Evolutionary conservation across 1,140 invertebrate species (phyloP), one percentile per base, ranked within the genome.

Genomic region (Drosophila parabipectinata): DNA sequence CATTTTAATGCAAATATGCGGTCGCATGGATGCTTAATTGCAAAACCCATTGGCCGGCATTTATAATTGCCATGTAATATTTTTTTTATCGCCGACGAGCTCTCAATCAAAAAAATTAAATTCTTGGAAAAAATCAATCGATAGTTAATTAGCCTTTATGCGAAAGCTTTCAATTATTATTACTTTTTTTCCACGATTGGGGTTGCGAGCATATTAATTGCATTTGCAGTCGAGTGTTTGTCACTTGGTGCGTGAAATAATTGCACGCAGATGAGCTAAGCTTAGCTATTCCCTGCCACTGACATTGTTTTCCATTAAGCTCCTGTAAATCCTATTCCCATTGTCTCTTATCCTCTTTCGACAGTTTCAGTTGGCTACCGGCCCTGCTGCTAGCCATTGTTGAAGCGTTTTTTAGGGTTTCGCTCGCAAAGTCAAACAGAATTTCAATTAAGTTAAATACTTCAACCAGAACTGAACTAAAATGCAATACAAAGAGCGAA

Each of bases 1-100:
- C 51, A 67, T 72, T 88, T 79, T 64, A 88, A 83, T 76, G 79
- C 72, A 88, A 79, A 88, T 88, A 73, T 88, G 83, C 58, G 83
- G 83, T 88, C 54, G 58, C 67, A 79, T 79, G 72, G 79, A 79
- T 87, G 53, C 79, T 79, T 88, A 88, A 87, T 87, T 88, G 68
- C 62, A 59, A 87, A 44, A 64, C 57, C 73, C 71, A 64, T 71
- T 75, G 77, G 45, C 54, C 44, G 63, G 52, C 60, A 67, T 67
- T 74, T 80, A 72, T 83, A 79, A 84, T 85, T 85, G 72, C 74
- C 60, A 28, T 66, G 59, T 74, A 81, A 71, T 74, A 77, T 69
- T 74, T 69, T 67, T 39, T 44, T 6, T 9, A n/a, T 14, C 47
- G 58, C 24, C 32, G 26, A 41, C 39, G 30, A 62, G 39, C 39